These are phyloP conservation scores for Pterostichus niger DNA, from an alignment of 2,888 invertebrate species.

Conservation along the genomic window DNA sequence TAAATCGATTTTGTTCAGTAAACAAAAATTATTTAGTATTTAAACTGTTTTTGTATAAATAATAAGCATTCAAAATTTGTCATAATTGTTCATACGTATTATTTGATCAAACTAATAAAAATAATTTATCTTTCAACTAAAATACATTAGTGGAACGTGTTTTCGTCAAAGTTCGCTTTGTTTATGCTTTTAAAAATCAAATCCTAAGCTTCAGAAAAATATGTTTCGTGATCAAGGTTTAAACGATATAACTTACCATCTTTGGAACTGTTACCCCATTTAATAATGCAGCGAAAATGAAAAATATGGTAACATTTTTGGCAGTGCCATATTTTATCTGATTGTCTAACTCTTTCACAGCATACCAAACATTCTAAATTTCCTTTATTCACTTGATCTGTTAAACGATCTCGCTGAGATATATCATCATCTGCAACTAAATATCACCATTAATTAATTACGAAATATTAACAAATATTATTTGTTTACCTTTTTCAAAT, in stretches of 20 bases:
- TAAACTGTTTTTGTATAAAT: no score
- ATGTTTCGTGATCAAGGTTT: no score
- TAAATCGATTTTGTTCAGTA: no score
- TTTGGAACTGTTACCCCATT: slow-evolving; percentile 94
- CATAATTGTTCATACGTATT: no score
- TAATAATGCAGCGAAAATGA: slow-evolving; percentile 93
- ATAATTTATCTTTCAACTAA: no score
- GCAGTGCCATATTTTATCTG: slow-evolving; percentile 94
- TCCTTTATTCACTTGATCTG: slow-evolving; percentile 89
- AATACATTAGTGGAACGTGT: no score
- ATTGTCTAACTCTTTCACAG: slow-evolving; percentile 90
- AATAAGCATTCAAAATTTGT: no score
- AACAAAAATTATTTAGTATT: no score
- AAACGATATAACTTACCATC: slow-evolving; percentile 77
- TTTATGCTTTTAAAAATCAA: no score
- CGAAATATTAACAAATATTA: slow-evolving; percentile 70
- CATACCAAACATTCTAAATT: slow-evolving; percentile 96
- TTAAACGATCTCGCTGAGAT: slow-evolving; percentile 91
- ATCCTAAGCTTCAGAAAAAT: background rate
- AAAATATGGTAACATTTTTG: slow-evolving; percentile 94
- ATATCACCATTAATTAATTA: slow-evolving; percentile 3
- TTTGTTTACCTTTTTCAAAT: slow-evolving; percentile 31
- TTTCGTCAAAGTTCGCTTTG: no score
- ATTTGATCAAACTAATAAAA: no score
- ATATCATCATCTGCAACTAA: slow-evolving; percentile 78